Base-by-base conservation (phyloP, 2,113 vertebrate species). In the Aphyosemion australe region DNA sequence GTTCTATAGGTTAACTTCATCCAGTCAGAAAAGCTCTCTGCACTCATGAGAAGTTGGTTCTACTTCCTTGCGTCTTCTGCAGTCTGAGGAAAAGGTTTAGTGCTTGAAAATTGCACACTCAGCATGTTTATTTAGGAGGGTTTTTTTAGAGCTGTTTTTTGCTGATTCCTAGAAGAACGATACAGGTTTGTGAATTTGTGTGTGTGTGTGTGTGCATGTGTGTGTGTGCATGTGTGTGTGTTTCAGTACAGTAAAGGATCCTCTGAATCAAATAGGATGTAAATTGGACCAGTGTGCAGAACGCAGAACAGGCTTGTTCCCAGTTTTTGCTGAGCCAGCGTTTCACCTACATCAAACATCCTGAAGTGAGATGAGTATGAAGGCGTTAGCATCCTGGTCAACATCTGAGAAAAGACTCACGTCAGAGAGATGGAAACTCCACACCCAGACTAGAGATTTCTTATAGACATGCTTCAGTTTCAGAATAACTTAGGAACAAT, bases 261-360 rank as follows among this genome's bases (percentile, higher is more conserved):
- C 72, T 48, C 51, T 74, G 83, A 77, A 84, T 85, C 65, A 86
- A 87, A 85, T 80, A 72, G 69, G 76, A 88, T 87, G 82, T 80
- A 84, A 85, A 89, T 88, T 79, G 83, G 78, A 88, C 75, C 81
- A 73, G 70, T 20, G 26, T 78, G n/a, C n/a, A n/a, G n/a, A n/a
- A n/a, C n/a, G 81, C 74, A 83, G 76, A 84, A 84, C 41, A 51
- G 64, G 60, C 67, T 51, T 42, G 39, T 69, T 79, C 57, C 69
- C 46, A 56, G 55, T 54, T 41, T 79, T 55, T 87, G 89, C 85
- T 84, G 87, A 90, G 84, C 62, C 73, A 87, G 85, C 85, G 0
- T 60, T 83, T 81, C 77, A 84, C 82, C 80, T 60, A 79, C 78
- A 84, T 83, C 76, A 76, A 71, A 84, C 82, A 78, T 77, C 75